Conservation (phyloP, 2,797 vertebrate species). For the Euthynnus affinis region DNA sequence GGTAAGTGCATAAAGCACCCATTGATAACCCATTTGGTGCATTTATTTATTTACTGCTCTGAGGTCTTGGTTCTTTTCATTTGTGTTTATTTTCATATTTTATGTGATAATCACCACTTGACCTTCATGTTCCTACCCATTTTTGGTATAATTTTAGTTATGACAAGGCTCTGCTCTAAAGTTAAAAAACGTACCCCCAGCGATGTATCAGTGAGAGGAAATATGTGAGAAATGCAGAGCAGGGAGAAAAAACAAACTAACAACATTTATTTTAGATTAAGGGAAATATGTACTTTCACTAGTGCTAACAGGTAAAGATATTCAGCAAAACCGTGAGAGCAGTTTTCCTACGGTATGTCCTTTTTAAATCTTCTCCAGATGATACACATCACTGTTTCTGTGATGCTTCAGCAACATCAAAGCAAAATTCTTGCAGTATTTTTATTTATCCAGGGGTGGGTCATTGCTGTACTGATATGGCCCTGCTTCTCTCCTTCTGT, state of each 20-base stretch:
- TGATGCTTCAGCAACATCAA: constrained; percentile 40
- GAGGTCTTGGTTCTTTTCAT: neutral
- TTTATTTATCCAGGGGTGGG: constrained; percentile 49
- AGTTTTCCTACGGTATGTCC: neutral
- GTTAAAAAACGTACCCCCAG: constrained; percentile 19
- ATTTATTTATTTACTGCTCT: constrained; percentile 8
- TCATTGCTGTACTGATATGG: constrained; percentile 26
- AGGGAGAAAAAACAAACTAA: constrained; percentile 36
- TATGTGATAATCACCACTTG: constrained; percentile 44
- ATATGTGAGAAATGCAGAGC: constrained; percentile 31
- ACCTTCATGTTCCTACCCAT: constrained; percentile 19
- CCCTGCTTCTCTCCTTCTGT: constrained; percentile 73
- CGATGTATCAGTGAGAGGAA: constrained; percentile 26
- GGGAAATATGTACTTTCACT: constrained; percentile 37
- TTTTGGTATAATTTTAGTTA: constrained; percentile 33
- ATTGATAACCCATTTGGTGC: constrained; percentile 23
- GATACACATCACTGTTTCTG: constrained; percentile 17
- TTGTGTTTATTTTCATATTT: constrained; percentile 33
- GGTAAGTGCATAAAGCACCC: constrained; percentile 33
- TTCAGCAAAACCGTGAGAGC: constrained; percentile 22
- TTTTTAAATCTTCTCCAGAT: constrained; percentile 1
- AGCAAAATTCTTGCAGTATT: constrained; percentile 52
- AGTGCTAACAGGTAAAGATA: constrained; percentile 34
- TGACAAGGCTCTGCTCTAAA: constrained; percentile 17
- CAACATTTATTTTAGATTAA: constrained; percentile 44